These are phyloP conservation scores for Phaetusa simplex DNA, from an alignment of 2,113 vertebrate genomes.

Conservation along the genomic window DNA sequence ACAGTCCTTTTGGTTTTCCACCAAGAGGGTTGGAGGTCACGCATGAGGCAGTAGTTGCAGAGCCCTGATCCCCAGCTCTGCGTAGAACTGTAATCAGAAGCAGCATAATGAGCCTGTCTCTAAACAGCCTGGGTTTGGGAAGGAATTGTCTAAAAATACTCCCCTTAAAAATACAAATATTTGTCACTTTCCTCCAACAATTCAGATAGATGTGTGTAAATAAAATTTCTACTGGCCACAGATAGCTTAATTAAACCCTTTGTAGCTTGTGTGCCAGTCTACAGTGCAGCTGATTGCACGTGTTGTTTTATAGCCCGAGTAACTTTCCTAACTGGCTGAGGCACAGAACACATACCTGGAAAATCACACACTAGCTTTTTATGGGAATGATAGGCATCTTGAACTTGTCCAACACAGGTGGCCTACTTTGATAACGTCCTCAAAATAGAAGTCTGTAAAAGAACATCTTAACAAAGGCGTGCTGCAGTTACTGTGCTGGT, in stretches of 20 bases:
- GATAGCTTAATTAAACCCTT: neutral
- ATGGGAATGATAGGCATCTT: neutral
- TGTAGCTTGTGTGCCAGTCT: neutral
- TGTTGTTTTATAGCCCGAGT: neutral
- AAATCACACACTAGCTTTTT: neutral
- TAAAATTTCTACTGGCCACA: neutral
- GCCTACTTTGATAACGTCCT: neutral
- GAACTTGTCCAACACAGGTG: neutral
- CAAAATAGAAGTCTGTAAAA: neutral
- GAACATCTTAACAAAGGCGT: neutral
- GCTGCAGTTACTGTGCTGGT: neutral
- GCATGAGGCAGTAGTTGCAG: neutral
- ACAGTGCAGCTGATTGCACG: neutral
- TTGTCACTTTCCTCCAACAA: neutral
- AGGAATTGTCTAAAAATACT: neutral
- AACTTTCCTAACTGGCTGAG: neutral
- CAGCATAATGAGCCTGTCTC: neutral
- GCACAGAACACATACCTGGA: neutral
- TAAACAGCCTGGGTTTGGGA: neutral
- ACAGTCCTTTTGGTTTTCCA: neutral
- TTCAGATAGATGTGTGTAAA: neutral
- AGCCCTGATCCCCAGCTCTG: neutral
- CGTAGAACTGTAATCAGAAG: neutral
- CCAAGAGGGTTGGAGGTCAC: neutral
- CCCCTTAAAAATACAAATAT: neutral